Evolutionary conservation across 2,113 vertebrate genomes (phyloP).

Genomic region (Perca schrenkii): DNA sequence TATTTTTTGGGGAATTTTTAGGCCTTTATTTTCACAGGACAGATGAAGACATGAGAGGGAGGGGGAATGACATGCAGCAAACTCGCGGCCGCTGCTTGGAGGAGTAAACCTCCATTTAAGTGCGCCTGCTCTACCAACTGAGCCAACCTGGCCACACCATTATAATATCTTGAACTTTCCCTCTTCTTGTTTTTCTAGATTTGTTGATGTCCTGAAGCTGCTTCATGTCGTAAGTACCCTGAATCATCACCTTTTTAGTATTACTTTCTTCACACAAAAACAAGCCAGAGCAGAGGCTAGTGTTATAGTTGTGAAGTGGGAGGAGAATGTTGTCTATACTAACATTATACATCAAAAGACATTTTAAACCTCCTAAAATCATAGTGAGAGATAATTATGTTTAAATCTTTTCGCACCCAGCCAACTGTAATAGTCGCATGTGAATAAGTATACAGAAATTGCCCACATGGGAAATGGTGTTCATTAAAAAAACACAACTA

Average conservation of each 20-base stretch:
- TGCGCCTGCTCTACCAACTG: too few species aligned
- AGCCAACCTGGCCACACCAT: too few species aligned
- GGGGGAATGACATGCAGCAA: too few species aligned
- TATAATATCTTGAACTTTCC: neutral
- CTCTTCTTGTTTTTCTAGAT: conserved; percentile 80
- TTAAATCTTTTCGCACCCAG: neutral
- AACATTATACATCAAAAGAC: neutral
- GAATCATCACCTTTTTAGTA: neutral
- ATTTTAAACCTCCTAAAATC: neutral
- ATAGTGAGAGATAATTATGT: neutral
- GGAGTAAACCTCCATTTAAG: too few species aligned
- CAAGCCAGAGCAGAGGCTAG: neutral
- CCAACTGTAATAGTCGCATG: neutral
- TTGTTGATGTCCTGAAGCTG: conserved; percentile 97
- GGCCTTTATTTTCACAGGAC: too few species aligned
- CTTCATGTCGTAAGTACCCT: conserved; percentile 95
- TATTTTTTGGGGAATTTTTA: too few species aligned
- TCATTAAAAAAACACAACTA: neutral
- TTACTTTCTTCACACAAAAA: conserved; percentile 14
- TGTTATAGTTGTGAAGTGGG: neutral
- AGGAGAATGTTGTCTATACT: neutral
- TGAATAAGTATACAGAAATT: neutral
- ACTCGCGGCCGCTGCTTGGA: too few species aligned
- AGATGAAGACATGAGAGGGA: too few species aligned
- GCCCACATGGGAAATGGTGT: neutral